These are phyloP conservation scores for Mesoclemmys tuberculata DNA, from an alignment of 2,113 vertebrate genomes.

Conservation along the genomic window DNA sequence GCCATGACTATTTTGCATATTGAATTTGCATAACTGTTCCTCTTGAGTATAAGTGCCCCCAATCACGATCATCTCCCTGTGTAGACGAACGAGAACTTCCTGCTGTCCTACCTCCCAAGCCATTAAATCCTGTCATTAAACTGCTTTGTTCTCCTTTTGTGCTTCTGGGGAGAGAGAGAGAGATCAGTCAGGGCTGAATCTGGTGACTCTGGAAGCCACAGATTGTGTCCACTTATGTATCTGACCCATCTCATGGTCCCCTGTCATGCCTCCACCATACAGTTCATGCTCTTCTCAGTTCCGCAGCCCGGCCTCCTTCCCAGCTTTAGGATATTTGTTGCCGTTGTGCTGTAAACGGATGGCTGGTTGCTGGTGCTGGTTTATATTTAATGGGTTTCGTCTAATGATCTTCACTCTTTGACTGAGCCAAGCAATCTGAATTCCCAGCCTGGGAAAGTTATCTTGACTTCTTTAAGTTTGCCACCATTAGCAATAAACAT, in stretches of 20 bases:
- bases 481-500: conserved; percentile 72
- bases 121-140: neutral
- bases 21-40: neutral
- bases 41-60: neutral
- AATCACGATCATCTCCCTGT: neutral
- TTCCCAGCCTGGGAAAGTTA: conserved; percentile 71
- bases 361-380: conserved; percentile 68
- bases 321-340: neutral
- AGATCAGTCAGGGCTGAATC: fast-evolving
- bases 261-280: neutral
- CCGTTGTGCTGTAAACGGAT: conserved; percentile 66
- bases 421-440: conserved; percentile 48
- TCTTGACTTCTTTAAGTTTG: conserved; percentile 66
- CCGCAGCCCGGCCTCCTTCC: conserved; percentile 19
- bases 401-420: conserved; percentile 64
- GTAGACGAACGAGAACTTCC: neutral
- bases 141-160: neutral
- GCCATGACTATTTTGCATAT: neutral
- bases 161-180: neutral
- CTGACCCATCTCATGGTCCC: neutral
- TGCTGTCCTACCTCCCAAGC: neutral
- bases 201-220: conserved; percentile 37
- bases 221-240: neutral
- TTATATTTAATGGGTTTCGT: conserved; percentile 71
- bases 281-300: conserved; percentile 18